phyloP scores from a whole-genome alignment of 2,113 vertebrate species.

The Pongo abelii region DNA sequence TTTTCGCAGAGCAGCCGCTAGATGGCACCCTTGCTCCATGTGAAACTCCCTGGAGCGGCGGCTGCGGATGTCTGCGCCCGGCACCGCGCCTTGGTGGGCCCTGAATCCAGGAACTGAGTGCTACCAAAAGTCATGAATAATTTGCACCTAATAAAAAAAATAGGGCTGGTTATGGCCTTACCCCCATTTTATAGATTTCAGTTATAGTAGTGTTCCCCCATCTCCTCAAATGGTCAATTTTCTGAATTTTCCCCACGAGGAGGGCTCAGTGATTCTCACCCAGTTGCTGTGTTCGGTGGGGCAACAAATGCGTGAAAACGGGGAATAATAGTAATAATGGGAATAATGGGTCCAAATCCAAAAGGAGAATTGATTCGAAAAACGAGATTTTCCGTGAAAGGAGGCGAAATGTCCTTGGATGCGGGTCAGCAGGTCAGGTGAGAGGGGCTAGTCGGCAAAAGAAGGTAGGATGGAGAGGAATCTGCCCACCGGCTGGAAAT shows the following conservation, averaged over 20 bases:
- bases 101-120: background rate
- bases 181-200: background rate
- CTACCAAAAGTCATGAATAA: slow-evolving; percentile 62
- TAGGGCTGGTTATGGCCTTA: slow-evolving; percentile 57
- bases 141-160: slow-evolving; percentile 72
- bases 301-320: slow-evolving; percentile 34
- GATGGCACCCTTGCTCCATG: slow-evolving; percentile 92
- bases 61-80: background rate
- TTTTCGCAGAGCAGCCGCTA: slow-evolving; percentile 68
- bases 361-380: background rate
- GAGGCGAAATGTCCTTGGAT: background rate
- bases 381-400: background rate
- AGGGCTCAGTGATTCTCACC: background rate
- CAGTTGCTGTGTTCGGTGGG: slow-evolving; percentile 9
- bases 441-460: background rate
- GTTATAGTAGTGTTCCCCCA: background rate
- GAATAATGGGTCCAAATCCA: slow-evolving; percentile 29
- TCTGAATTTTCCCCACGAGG: slow-evolving; percentile 32
- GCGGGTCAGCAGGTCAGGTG: slow-evolving; percentile 45
- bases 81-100: slow-evolving; percentile 61
- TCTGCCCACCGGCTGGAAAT: background rate
- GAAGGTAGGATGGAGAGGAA: background rate
- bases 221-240: slow-evolving; percentile 30
- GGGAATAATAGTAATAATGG: background rate
- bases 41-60: background rate